phyloP scores from a whole-genome alignment of 2,797 vertebrate species.

The Anabacerthia variegaticeps region DNA sequence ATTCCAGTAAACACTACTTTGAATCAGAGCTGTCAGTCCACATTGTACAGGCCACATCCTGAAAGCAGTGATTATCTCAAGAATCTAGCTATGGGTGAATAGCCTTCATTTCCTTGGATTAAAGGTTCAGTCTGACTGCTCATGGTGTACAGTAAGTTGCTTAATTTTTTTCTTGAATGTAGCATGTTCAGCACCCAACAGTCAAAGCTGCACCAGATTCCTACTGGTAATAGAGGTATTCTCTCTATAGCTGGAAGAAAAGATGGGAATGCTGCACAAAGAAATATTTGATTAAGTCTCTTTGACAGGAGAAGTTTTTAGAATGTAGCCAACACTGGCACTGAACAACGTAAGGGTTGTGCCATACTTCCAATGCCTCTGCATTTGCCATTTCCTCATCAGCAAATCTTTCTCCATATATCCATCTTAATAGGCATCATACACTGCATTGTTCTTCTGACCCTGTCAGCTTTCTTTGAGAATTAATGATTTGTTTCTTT shows the following conservation, averaged over 20 bases:
- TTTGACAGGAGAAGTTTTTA: not conserved
- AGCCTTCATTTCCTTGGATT: not conserved
- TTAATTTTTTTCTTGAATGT: not conserved
- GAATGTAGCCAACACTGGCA: not conserved
- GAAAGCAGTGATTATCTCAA: not conserved
- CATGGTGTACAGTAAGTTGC: not conserved
- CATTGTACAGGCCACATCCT: not conserved
- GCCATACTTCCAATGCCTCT: not conserved
- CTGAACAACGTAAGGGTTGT: not conserved
- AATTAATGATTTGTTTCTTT: constrained; percentile 21
- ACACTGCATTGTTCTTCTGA: not conserved
- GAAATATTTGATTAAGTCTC: not conserved
- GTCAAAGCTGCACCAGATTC: not conserved
- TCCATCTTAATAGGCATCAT: constrained; percentile 18
- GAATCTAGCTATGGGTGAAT: constrained; percentile 20
- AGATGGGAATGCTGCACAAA: not conserved
- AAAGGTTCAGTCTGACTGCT: not conserved
- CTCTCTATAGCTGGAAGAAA: not conserved
- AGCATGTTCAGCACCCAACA: not conserved
- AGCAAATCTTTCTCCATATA: not conserved
- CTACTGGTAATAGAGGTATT: not conserved
- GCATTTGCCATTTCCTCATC: constrained; percentile 3
- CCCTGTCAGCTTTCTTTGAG: not conserved
- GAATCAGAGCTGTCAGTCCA: not conserved
- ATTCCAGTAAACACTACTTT: not conserved